Conservation (phyloP, 2,888 invertebrate genomes). For the Alsophila aescularia region DNA sequence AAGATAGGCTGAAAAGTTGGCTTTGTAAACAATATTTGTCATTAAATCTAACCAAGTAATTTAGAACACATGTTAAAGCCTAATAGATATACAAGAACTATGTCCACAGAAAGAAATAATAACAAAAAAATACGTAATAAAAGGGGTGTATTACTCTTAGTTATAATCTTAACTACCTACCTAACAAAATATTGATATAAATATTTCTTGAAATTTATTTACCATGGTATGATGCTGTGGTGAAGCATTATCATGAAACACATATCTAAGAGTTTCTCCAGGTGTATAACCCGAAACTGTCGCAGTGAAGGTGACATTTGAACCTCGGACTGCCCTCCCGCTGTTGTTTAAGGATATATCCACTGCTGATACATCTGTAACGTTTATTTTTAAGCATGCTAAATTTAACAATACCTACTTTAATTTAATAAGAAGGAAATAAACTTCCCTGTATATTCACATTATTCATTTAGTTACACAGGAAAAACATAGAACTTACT, state of each 20-base stretch:
- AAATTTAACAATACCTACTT: no score
- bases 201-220: slow-evolving; percentile 28
- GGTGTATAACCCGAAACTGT: slow-evolving; percentile 72
- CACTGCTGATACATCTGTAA: slow-evolving; percentile 57
- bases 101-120: no score
- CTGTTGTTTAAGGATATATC: slow-evolving; percentile 83
- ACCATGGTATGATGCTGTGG: slow-evolving; percentile 78
- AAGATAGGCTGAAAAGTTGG: no score
- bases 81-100: no score
- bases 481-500: slow-evolving; percentile 39
- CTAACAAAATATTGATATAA: no score
- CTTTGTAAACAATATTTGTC: no score
- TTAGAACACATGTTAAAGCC: no score
- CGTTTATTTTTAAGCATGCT: slow-evolving; percentile 1
- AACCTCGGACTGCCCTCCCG: slow-evolving; percentile 89
- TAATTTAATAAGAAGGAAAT: neutral
- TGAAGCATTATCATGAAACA: slow-evolving; percentile 86
- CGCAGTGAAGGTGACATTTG: slow-evolving; percentile 88
- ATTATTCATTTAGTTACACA: neutral
- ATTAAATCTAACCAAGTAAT: no score
- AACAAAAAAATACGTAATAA: no score
- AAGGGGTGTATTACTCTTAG: no score
- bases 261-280: slow-evolving; percentile 74
- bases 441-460: neutral
- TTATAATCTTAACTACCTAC: no score